phyloP scores from a whole-genome alignment of 2,113 vertebrate species.

The Osmerus eperlanus region DNA sequence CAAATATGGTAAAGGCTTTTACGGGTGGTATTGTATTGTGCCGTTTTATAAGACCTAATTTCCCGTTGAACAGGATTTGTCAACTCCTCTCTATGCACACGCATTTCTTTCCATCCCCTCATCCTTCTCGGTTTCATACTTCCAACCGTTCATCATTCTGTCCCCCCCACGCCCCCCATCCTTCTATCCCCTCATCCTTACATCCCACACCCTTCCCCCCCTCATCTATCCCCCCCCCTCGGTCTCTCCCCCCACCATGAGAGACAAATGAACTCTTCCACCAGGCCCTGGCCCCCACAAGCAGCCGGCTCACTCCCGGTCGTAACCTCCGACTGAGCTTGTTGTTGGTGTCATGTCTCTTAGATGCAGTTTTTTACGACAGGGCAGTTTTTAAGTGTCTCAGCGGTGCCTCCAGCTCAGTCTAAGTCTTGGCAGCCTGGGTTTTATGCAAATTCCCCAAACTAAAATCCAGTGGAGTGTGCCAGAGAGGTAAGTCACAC shows the following conservation, averaged over 20 bases:
- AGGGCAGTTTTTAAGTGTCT: constrained; percentile 49
- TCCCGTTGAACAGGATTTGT: neutral
- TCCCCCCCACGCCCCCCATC: neutral
- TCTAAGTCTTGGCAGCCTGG: constrained; percentile 27
- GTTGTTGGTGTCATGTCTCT: constrained; percentile 56
- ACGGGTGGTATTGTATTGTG: no score
- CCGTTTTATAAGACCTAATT: no score
- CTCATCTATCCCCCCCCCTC: constrained; percentile 10
- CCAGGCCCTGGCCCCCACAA: constrained; percentile 16
- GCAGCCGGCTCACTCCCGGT: constrained; percentile 42
- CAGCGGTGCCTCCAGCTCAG: constrained; percentile 28
- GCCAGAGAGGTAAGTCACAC: constrained; percentile 68
- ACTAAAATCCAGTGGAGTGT: constrained; percentile 67
- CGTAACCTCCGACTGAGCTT: constrained; percentile 58
- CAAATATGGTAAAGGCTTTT: no score
- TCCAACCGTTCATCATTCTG: neutral
- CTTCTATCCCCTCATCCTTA: neutral
- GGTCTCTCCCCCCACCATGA: neutral
- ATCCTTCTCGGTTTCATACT: neutral
- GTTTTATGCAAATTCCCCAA: constrained; percentile 57
- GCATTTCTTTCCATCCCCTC: neutral
- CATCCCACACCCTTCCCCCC: neutral
- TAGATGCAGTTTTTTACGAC: constrained; percentile 56
- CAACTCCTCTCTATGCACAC: neutral
- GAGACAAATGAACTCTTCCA: constrained; percentile 17